These are phyloP conservation scores for Gryon sp. DNA, from an alignment of 1,140 invertebrate genomes.

Conservation along the genomic window DNA sequence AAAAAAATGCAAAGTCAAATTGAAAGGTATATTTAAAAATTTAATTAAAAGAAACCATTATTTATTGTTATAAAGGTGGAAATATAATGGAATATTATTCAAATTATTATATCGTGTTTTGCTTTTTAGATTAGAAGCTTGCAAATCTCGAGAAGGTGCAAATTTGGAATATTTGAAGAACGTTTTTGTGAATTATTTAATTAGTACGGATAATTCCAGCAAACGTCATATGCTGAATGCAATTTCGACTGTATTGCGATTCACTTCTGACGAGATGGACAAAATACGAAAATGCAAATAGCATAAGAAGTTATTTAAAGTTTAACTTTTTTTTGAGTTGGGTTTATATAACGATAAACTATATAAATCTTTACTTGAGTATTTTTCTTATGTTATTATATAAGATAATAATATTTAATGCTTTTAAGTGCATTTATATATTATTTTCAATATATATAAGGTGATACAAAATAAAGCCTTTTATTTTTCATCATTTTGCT, in stretches of 20 bases:
- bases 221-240: constrained; percentile 93
- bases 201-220: constrained; percentile 84
- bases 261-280: constrained; percentile 85
- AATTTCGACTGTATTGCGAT: constrained; percentile 90
- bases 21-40: constrained; percentile 69
- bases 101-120: background rate
- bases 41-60: too few species aligned
- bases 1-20: constrained; percentile 79
- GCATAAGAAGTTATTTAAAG: constrained; percentile 44
- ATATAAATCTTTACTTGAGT: too few species aligned
- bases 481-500: too few species aligned
- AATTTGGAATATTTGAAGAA: constrained; percentile 95
- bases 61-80: too few species aligned
- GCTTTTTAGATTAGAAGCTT: constrained; percentile 84
- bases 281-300: constrained; percentile 76
- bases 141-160: constrained; percentile 89
- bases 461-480: too few species aligned
- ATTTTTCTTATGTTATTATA: too few species aligned
- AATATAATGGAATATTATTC: constrained; percentile 6
- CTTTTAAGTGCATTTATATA: too few species aligned
- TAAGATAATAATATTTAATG: too few species aligned
- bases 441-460: too few species aligned
- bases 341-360: too few species aligned
- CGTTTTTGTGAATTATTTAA: constrained; percentile 90
- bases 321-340: constrained; percentile 13